Evolutionary conservation across 2,113 vertebrate genomes (phyloP).

Genomic region (Haemorhous mexicanus): DNA sequence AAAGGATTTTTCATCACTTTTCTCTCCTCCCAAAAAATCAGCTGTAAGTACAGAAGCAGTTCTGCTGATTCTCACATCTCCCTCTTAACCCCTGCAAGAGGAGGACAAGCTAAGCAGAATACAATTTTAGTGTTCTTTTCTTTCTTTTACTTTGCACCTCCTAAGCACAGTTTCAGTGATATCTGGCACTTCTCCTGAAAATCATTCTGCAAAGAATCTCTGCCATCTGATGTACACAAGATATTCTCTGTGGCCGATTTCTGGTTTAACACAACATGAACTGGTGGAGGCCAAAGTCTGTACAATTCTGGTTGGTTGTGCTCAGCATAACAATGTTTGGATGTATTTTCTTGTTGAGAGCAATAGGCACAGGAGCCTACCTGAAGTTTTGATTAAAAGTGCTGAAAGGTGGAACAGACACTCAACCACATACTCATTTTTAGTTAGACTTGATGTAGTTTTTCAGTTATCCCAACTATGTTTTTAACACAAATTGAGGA

Average conservation of each 20-base stretch:
- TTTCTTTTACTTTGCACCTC: constrained; percentile 27
- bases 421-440: not conserved
- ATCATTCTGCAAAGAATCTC: not conserved
- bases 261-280: not conserved
- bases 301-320: not conserved
- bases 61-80: constrained; percentile 4
- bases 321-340: not conserved
- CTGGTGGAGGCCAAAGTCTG: not conserved
- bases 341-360: not conserved
- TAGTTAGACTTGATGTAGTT: not conserved
- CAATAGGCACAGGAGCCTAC: not conserved
- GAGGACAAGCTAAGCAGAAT: not conserved
- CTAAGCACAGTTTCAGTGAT: not conserved
- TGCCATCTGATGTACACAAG: not conserved
- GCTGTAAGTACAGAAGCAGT: not conserved
- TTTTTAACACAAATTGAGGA: not conserved
- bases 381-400: not conserved
- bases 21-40: not conserved
- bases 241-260: not conserved
- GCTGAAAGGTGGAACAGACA: not conserved
- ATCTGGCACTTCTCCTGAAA: constrained; percentile 9
- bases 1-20: not conserved
- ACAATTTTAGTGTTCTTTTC: not conserved
- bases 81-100: not conserved
- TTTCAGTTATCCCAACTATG: not conserved